These are phyloP conservation scores for Fringilla coelebs DNA, from an alignment of 2,797 vertebrate species.

Conservation along the genomic window DNA sequence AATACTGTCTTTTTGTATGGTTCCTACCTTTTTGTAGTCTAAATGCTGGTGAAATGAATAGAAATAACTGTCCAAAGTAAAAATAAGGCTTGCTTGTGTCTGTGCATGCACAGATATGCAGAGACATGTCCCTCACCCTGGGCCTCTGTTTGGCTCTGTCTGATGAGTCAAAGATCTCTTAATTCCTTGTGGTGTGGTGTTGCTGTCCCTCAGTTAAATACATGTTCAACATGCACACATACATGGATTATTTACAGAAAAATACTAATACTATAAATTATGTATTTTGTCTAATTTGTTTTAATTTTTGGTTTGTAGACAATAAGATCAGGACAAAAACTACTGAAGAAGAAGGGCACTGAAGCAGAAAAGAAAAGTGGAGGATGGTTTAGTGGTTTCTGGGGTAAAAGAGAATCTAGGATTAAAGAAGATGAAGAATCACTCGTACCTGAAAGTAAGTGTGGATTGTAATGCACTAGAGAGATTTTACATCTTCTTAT, in stretches of 20 bases:
- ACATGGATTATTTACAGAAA: not conserved
- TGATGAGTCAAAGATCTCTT: not conserved
- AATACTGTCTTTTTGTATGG: not conserved
- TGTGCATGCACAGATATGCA: not conserved
- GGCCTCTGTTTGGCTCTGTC: not conserved
- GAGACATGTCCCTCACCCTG: rapidly evolving
- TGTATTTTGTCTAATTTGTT: not conserved
- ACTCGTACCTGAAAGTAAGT: conserved; percentile 81
- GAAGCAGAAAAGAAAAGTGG: conserved; percentile 82
- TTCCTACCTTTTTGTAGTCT: not conserved
- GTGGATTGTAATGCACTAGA: not conserved
- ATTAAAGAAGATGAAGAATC: conserved; percentile 86
- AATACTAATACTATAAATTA: not conserved
- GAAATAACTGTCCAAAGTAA: not conserved
- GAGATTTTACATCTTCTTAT: not conserved
- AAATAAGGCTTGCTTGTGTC: not conserved
- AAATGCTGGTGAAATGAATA: not conserved
- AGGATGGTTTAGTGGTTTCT: conserved; percentile 89
- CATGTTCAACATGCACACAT: not conserved
- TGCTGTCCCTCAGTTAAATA: not conserved
- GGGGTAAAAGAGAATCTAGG: conserved; percentile 84
- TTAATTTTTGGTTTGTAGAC: conserved; percentile 73
- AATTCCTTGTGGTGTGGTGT: not conserved
- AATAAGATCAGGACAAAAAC: conserved; percentile 89
- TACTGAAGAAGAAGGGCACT: conserved; percentile 80